A percentile compares a stretch with the other conserved stretches of the same genome.
Conservation (phyloP, 2,888 invertebrate species). For the Chironomus tentans region DNA sequence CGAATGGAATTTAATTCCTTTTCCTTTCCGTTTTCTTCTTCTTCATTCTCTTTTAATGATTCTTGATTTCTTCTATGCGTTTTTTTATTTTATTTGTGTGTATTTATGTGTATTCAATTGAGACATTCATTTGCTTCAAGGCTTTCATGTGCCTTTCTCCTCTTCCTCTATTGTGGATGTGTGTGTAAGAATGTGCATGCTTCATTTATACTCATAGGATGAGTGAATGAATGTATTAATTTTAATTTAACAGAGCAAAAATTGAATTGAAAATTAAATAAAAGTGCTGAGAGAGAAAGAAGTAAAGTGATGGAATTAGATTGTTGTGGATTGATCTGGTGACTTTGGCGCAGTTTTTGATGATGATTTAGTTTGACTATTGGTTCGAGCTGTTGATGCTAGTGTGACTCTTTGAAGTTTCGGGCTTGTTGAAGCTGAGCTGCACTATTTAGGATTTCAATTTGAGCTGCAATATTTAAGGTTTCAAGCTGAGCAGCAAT, state of each 20-base stretch:
- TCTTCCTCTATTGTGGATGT: neutral
- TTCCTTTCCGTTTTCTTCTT: neutral
- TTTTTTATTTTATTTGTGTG: neutral
- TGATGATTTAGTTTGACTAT: too few relatives aligned
- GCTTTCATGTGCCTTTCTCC: neutral
- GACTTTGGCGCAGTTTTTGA: too few relatives aligned
- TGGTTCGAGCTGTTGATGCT: too few relatives aligned
- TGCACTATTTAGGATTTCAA: too few relatives aligned
- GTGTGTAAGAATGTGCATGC: neutral
- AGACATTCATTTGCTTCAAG: neutral
- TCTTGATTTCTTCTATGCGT: neutral
- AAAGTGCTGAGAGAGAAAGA: too few relatives aligned
- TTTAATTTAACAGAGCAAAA: neutral
- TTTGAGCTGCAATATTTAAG: too few relatives aligned
- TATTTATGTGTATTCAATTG: neutral
- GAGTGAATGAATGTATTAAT: neutral
- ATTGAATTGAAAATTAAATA: too few relatives aligned
- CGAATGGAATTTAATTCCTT: conserved; percentile 6
- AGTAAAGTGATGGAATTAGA: too few relatives aligned
- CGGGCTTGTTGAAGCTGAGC: too few relatives aligned
- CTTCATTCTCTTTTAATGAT: neutral
- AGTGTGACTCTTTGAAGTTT: too few relatives aligned
- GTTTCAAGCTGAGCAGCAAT: too few relatives aligned
- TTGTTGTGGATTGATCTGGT: too few relatives aligned
- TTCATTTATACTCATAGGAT: neutral